Percentiles rank a stretch among this genome's conserved stretches.
Conservation (phyloP, 2,888 invertebrate genomes). For the Amblyjoppa fuscipennis region DNA sequence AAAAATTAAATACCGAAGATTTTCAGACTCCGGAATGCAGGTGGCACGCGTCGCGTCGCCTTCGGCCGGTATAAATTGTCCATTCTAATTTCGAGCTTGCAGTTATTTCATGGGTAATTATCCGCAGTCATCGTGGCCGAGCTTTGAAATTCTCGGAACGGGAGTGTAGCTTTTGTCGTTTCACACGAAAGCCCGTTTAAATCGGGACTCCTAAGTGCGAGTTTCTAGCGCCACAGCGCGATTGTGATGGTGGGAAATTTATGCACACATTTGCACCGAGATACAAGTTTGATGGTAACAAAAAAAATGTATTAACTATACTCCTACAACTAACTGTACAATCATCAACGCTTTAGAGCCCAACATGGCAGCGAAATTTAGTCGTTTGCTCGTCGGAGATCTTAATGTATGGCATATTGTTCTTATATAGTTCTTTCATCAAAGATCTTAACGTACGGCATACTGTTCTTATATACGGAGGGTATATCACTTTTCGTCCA, state of each 20-base stretch:
- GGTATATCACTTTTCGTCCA: neutral
- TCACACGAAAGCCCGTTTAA: slow-evolving; percentile 9
- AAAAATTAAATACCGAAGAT: neutral
- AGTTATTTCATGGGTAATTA: slow-evolving; percentile 11
- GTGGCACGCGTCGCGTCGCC: neutral
- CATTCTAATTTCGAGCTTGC: slow-evolving; percentile 38
- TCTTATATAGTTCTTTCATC: neutral
- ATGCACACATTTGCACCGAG: too few relatives aligned
- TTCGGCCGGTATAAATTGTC: slow-evolving; percentile 6
- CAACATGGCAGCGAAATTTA: neutral
- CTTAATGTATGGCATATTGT: too few relatives aligned
- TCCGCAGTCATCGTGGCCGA: neutral
- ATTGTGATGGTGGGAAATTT: neutral
- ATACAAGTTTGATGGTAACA: neutral
- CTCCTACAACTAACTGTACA: slow-evolving; percentile 47
- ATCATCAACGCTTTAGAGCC: neutral
- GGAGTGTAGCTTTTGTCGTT: slow-evolving; percentile 10
- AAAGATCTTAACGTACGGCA: too few relatives aligned
- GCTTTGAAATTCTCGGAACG: slow-evolving; percentile 16
- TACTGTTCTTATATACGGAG: neutral
- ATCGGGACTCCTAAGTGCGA: neutral
- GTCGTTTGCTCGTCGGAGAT: too few relatives aligned
- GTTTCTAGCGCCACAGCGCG: neutral
- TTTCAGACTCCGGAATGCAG: neutral
- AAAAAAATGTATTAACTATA: slow-evolving; percentile 33